Base-by-base conservation (phyloP, 23 tunicate genomes). In the Oikopleura vanhoeffeni region DNA sequence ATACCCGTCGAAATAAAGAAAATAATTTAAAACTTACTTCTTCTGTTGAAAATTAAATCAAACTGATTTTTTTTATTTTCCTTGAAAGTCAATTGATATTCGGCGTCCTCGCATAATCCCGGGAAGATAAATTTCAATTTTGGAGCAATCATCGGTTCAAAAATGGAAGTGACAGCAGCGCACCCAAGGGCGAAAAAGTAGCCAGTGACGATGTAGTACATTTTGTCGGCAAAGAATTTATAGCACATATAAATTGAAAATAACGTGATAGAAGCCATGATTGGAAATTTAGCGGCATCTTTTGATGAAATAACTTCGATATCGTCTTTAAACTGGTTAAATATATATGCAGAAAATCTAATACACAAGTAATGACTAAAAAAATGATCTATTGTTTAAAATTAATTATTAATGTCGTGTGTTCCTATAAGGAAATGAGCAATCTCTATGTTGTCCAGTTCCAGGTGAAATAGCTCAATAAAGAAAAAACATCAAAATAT, bases 251-350 rank as follows among this genome's bases (percentile, higher is more conserved):
- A 93, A 40, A 93, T 88, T 67, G 91, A 88, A 41, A 93, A 90
- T 40, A 93, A 77, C 75, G 87, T 86, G 38, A 85, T 89, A 82
- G 94, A 89, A 0, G 98, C 98, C 32, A 93, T 79, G 39, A 93
- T 76, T 0, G 98, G 98, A 84, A 93, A 93, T 40, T 87, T 86
- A 75, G 92, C 83, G 1, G 98, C 98, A 84, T 93, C 98, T 41
- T 83, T 83, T 57, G 86, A 76, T 0, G 98, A 83, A 28, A 93
- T 93, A 35, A 89, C 88, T 40, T 93, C 98, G 4, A 88, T 89
- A 83, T 89, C 85, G 76, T 91, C 97, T 28, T 89, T 89, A 83
- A 49, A 8, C 60, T 8, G 18, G 8, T 49, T 8, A n/a, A n/a
- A n/a, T n/a, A n/a, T n/a, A n/a, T n/a, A n/a, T n/a, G n/a, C n/a